Conservation (phyloP, 2,113 vertebrate genomes). For the Noctilio leporinus region DNA sequence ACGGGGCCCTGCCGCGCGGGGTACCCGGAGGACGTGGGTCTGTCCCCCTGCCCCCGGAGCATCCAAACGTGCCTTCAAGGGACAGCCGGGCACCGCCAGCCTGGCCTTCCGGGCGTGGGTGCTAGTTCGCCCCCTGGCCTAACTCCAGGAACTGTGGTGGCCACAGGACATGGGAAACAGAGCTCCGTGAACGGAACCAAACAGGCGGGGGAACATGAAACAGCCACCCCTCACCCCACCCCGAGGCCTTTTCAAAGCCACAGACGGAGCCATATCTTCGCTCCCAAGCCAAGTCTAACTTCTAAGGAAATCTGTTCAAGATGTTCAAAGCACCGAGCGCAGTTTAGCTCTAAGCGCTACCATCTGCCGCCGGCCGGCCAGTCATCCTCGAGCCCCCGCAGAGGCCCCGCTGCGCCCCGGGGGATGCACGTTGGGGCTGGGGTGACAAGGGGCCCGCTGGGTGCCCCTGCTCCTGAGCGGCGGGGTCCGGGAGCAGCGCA, state of each 20-base stretch:
- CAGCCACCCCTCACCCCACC: neutral
- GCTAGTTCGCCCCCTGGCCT: neutral
- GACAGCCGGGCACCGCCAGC: neutral
- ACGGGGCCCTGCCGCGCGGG: neutral
- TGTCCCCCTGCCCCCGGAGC: neutral
- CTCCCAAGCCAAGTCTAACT: conserved; percentile 70
- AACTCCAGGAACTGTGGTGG: neutral
- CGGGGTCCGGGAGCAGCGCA: neutral
- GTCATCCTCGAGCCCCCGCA: conserved; percentile 2
- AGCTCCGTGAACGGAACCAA: neutral
- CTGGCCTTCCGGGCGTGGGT: neutral
- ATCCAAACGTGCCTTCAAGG: neutral
- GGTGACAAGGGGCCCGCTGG: neutral
- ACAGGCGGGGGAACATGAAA: neutral
- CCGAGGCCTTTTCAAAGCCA: conserved; percentile 61
- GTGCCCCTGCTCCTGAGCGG: neutral
- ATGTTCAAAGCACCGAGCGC: conserved; percentile 62
- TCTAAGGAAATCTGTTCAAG: conserved; percentile 76
- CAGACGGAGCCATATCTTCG: conserved; percentile 61
- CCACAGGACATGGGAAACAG: neutral
- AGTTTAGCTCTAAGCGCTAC: conserved; percentile 64
- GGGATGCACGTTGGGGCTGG: neutral
- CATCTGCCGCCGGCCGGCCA: conserved; percentile 56
- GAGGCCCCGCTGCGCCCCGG: conserved; percentile 60
- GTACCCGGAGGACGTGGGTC: rapidly evolving